phyloP scores from a whole-genome alignment of 2,113 vertebrate genomes.

The Polyodon spathula region DNA sequence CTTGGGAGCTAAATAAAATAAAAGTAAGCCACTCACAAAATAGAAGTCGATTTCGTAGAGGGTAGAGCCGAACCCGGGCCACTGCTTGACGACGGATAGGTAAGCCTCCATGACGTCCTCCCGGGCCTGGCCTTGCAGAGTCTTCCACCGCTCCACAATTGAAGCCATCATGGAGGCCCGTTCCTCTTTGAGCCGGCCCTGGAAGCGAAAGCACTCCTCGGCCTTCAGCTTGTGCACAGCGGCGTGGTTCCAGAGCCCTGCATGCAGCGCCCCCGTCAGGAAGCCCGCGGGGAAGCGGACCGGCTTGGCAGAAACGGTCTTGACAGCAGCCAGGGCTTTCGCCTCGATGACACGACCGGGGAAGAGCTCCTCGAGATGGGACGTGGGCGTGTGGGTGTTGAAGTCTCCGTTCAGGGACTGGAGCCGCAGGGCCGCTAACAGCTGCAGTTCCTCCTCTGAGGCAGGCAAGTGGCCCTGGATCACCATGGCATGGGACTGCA shows the following conservation, averaged over 20 bases:
- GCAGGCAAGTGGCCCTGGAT: slow-evolving; percentile 73
- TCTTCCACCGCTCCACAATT: slow-evolving; percentile 83
- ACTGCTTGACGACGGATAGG: slow-evolving; percentile 75
- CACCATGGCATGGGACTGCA: slow-evolving; percentile 81
- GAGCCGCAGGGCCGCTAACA: slow-evolving; percentile 74
- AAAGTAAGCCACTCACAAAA: slow-evolving; percentile 60
- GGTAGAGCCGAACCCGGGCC: slow-evolving; percentile 86
- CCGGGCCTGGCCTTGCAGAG: slow-evolving; percentile 69
- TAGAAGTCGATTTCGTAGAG: slow-evolving; percentile 84
- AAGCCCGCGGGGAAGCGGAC: slow-evolving; percentile 55
- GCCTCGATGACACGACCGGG: slow-evolving; percentile 52
- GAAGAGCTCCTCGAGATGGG: slow-evolving; percentile 72
- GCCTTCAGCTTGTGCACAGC: slow-evolving; percentile 66
- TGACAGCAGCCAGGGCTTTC: slow-evolving; percentile 49
- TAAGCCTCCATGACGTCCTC: slow-evolving; percentile 82
- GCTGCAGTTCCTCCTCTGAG: slow-evolving; percentile 76
- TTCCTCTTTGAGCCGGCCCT: slow-evolving; percentile 66
- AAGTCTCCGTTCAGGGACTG: slow-evolving; percentile 80
- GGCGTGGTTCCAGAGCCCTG: slow-evolving; percentile 61
- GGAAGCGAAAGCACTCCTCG: slow-evolving; percentile 60
- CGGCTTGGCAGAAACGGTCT: slow-evolving; percentile 22
- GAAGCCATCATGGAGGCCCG: slow-evolving; percentile 58
- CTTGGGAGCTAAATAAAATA: background rate
- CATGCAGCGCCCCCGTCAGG: slow-evolving; percentile 57
- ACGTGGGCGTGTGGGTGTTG: slow-evolving; percentile 62